Evolutionary conservation across 2,797 vertebrate species (phyloP).

Genomic region (Ptychobarbus kaznakovi): DNA sequence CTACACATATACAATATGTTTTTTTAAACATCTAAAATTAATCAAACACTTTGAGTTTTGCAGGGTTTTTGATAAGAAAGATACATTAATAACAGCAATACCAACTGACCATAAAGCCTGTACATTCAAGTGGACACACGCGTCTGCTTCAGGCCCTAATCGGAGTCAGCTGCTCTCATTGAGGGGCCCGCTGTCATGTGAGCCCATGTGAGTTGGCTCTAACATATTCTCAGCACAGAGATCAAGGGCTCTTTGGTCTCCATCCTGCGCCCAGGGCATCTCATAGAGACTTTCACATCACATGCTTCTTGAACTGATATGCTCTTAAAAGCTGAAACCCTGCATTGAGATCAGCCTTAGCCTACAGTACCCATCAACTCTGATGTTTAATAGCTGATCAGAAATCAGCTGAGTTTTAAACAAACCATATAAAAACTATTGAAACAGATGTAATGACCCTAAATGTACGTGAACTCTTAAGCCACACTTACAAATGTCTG

Average conservation of each 20-base stretch:
- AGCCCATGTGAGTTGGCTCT: conserved; percentile 69
- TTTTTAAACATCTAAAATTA: background rate
- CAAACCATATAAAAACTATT: background rate
- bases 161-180: conserved; percentile 80
- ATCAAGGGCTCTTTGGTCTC: conserved; percentile 54
- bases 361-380: background rate
- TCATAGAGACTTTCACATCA: conserved; percentile 58
- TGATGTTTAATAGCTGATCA: background rate
- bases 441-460: background rate
- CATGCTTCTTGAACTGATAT: conserved; percentile 60
- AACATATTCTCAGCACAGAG: conserved; percentile 65
- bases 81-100: background rate
- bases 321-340: conserved; percentile 48
- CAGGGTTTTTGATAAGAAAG: background rate
- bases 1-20: background rate
- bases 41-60: background rate
- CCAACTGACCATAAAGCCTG: background rate
- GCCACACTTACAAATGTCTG: background rate
- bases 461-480: background rate
- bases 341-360: conserved; percentile 35
- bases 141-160: conserved; percentile 69
- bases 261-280: conserved; percentile 41
- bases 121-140: background rate
- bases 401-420: background rate
- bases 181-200: conserved; percentile 78